Percentiles rank a stretch among this genome's conserved stretches.
These are phyloP conservation scores for Machimus atricapillus DNA, from an alignment of 2,888 invertebrate species.

Conservation along the genomic window DNA sequence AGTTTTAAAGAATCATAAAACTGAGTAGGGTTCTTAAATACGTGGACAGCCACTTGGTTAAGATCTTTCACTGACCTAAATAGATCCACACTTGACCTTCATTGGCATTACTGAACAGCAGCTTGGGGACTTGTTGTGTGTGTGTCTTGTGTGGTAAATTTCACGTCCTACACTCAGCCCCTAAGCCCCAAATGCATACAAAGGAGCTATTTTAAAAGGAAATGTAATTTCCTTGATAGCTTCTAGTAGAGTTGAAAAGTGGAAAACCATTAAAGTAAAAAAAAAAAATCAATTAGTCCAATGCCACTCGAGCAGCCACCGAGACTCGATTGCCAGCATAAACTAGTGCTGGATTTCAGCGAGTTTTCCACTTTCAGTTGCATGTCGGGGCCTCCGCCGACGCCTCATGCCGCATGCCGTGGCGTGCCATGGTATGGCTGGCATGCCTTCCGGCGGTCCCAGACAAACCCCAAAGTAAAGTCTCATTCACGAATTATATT, in stretches of 20 bases:
- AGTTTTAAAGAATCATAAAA: not conserved
- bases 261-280: not conserved
- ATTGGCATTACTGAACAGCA: not conserved
- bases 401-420: no score
- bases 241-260: not conserved
- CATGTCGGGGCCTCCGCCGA: not conserved
- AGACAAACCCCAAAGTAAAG: not conserved
- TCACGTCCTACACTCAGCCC: not conserved
- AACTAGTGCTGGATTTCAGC: not conserved
- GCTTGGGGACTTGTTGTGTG: not conserved
- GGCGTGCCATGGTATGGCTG: not conserved
- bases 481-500: slow-evolving; percentile 5
- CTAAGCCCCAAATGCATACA: not conserved
- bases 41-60: not conserved
- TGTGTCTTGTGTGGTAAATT: not conserved
- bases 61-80: not conserved
- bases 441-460: not conserved
- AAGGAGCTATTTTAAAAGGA: not conserved
- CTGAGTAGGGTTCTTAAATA: not conserved
- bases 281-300: not conserved
- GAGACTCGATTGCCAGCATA: not conserved
- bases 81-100: not conserved
- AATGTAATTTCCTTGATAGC: not conserved
- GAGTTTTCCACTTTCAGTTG: not conserved
- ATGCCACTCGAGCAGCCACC: not conserved